Evolutionary conservation across 2,797 vertebrate genomes (phyloP).

Genomic region (Miichthys miiuy): DNA sequence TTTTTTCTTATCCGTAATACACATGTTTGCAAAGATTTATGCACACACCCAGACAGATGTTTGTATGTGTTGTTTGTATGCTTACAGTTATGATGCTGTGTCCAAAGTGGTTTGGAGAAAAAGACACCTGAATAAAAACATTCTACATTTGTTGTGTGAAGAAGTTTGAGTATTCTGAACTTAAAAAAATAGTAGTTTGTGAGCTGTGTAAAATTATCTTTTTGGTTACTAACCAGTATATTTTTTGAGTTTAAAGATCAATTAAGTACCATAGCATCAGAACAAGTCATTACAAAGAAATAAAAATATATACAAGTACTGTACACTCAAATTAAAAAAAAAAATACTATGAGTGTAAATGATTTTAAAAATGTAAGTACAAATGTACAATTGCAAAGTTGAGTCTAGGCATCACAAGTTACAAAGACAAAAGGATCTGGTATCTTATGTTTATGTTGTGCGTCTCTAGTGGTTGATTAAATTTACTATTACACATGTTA

Average conservation of each 20-base stretch:
- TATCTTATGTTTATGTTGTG: too few species aligned
- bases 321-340: background rate
- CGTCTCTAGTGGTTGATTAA: too few species aligned
- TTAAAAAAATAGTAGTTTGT: background rate
- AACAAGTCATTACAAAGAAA: background rate
- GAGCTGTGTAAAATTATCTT: background rate
- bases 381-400: too few species aligned
- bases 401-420: too few species aligned
- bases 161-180: background rate
- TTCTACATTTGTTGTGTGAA: constrained; percentile 6
- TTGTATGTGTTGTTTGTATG: background rate
- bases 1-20: background rate
- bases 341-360: background rate
- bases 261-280: background rate
- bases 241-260: background rate
- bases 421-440: too few species aligned
- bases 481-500: too few species aligned
- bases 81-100: background rate
- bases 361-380: background rate
- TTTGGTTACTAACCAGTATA: constrained; percentile 2
- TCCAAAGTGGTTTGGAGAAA: background rate
- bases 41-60: background rate
- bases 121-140: background rate
- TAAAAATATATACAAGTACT: background rate
- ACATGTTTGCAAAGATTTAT: background rate